A percentile compares a stretch with the other conserved stretches of the same genome.
These are phyloP conservation scores for crab-eating macaque (Macaca fascicularis) DNA, from an alignment of 2,113 vertebrate genomes.

Conservation along the genomic window DNA sequence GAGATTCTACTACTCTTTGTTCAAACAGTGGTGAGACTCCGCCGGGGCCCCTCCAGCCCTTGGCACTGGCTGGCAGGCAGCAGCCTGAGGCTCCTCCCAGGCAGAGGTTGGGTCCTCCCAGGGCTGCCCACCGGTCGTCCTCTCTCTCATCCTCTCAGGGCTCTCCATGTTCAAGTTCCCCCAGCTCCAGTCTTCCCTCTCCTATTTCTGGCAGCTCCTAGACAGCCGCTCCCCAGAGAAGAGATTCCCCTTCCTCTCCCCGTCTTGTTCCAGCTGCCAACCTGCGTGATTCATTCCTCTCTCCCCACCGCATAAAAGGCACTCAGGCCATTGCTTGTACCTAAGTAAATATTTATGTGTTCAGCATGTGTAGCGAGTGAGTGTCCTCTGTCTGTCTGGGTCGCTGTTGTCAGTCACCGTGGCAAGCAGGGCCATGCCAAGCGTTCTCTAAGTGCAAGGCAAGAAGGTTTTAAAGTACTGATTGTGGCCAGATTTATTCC, in stretches of 20 bases:
- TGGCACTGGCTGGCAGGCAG: background rate
- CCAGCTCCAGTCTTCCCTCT: accelerated
- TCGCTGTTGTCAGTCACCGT: background rate
- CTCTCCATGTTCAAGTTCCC: background rate
- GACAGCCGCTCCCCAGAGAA: background rate
- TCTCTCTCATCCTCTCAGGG: accelerated
- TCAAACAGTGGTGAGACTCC: background rate
- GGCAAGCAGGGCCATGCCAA: background rate
- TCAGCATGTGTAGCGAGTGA: background rate
- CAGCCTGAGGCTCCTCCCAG: too few relatives aligned
- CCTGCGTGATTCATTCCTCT: background rate
- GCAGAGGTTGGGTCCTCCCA: background rate
- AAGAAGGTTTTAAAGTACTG: background rate
- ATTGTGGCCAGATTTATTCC: background rate
- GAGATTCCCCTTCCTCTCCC: background rate
- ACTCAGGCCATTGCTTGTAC: background rate
- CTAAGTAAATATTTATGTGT: background rate
- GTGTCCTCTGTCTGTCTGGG: background rate
- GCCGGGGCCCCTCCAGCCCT: background rate
- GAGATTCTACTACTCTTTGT: background rate
- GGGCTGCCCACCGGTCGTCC: accelerated
- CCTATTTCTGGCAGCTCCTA: background rate
- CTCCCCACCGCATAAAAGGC: background rate
- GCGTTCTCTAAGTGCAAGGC: background rate
- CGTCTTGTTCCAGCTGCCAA: background rate